A percentile compares a stretch with the other conserved stretches of the same genome.
Evolutionary conservation across 1,140 invertebrate species (phyloP).

Genomic region (Teleogryllus occipitalis): DNA sequence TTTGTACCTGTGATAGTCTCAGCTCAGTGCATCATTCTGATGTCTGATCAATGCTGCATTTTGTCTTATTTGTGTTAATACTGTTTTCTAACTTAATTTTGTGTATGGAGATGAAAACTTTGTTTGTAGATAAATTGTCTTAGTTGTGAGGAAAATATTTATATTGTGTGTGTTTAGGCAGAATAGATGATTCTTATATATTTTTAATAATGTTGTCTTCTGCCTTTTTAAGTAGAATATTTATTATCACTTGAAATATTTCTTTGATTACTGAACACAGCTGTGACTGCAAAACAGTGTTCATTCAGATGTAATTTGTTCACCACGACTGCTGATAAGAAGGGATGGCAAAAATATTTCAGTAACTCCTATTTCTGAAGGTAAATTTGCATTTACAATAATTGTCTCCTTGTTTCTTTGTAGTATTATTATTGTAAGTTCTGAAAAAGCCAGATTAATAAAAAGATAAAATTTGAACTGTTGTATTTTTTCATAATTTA

Average conservation of each 20-base stretch:
- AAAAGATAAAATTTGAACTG: conserved; percentile 11
- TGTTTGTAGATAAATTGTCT: not conserved
- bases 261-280: conserved; percentile 14
- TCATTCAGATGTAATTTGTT: conserved; percentile 12
- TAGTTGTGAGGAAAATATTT: not conserved
- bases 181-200: conserved; percentile 8
- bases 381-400: conserved; percentile 19
- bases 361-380: conserved; percentile 15
- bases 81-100: conserved; percentile 14
- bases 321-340: conserved; percentile 18
- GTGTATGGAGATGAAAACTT: not conserved
- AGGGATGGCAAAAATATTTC: conserved; percentile 21
- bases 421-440: conserved; percentile 21
- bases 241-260: not conserved
- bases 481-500: not conserved
- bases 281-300: conserved; percentile 19
- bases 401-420: conserved; percentile 20
- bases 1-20: conserved; percentile 23
- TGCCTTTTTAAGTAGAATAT: not conserved
- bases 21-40: conserved; percentile 12
- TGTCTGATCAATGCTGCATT: not conserved
- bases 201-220: not conserved
- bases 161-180: conserved; percentile 3
- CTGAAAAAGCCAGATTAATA: conserved; percentile 12
- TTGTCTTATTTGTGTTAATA: not conserved